These are phyloP conservation scores for Tinea trinotella DNA, from an alignment of 2,888 invertebrate genomes.

Conservation along the genomic window DNA sequence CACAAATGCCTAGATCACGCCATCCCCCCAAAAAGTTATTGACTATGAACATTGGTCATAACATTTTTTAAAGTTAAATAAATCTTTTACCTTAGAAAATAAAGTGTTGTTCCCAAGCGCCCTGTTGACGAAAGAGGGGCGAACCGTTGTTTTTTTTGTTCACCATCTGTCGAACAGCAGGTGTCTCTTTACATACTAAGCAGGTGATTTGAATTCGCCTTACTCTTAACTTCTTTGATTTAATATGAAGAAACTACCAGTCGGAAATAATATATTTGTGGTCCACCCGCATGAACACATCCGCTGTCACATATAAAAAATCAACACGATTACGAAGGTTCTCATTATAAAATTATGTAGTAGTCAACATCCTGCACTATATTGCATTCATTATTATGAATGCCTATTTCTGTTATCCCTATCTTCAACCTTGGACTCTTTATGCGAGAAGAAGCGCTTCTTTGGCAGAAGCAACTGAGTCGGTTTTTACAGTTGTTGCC, in stretches of 20 bases:
- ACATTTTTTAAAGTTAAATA: not conserved
- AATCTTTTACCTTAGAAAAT: not conserved
- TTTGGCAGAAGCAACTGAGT: too few relatives aligned
- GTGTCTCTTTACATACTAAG: constrained; percentile 61
- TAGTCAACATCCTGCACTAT: not conserved
- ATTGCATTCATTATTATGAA: not conserved
- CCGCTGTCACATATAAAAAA: not conserved
- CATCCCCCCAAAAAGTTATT: too few relatives aligned
- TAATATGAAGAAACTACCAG: constrained; percentile 19
- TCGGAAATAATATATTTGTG: constrained; percentile 19
- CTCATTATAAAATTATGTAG: not conserved
- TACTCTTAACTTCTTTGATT: constrained; percentile 28
- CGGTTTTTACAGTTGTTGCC: too few relatives aligned
- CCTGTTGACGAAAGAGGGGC: constrained; percentile 23
- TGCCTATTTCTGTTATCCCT: not conserved
- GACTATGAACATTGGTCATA: not conserved
- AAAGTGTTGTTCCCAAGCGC: constrained; percentile 1
- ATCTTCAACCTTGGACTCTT: too few relatives aligned
- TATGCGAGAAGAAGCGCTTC: too few relatives aligned
- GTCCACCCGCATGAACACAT: constrained; percentile 18
- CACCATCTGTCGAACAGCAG: constrained; percentile 59
- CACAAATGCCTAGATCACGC: too few relatives aligned
- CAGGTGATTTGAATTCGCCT: constrained; percentile 62
- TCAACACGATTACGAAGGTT: not conserved
- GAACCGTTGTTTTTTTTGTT: constrained; percentile 41